phyloP scores from a whole-genome alignment of 2,888 invertebrate genomes.

The Chrysomela aeneicollis region DNA sequence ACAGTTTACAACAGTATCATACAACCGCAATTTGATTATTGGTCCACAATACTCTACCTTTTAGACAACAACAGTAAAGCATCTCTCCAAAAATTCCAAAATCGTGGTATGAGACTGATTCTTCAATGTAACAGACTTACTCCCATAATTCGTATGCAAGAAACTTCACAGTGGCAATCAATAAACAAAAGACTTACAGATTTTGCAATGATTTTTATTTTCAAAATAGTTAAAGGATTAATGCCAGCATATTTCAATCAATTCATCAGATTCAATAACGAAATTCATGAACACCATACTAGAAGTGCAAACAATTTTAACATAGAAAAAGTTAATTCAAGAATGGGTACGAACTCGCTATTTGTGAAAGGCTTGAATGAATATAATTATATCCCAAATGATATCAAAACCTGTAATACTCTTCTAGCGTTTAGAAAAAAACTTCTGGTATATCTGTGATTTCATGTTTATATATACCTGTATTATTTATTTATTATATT shows the following conservation, averaged over 20 bases:
- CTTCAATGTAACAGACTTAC: conserved; percentile 8
- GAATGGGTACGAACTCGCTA: too few species aligned
- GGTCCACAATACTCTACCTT: conserved; percentile 6
- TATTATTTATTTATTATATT: too few species aligned
- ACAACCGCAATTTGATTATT: conserved; percentile 15
- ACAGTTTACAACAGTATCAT: conserved; percentile 13
- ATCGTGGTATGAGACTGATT: conserved; percentile 5
- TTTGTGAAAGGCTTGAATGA: too few species aligned
- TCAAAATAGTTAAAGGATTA: background rate
- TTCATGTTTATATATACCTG: too few species aligned
- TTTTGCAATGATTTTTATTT: conserved; percentile 11
- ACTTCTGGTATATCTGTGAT: too few species aligned
- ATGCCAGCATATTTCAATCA: conserved; percentile 4
- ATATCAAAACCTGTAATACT: too few species aligned
- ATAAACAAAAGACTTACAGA: background rate
- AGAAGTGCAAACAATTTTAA: too few species aligned
- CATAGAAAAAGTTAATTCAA: too few species aligned
- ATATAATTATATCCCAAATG: too few species aligned
- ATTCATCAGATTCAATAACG: conserved; percentile 8
- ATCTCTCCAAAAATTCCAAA: conserved; percentile 4
- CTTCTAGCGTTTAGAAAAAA: too few species aligned
- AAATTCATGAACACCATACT: conserved; percentile 4
- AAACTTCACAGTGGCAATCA: conserved; percentile 10
- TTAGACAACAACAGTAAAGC: conserved; percentile 6
- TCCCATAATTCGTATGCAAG: conserved; percentile 7